phyloP scores from a whole-genome alignment of 1,140 invertebrate species.

The Dendroctonus valens region DNA sequence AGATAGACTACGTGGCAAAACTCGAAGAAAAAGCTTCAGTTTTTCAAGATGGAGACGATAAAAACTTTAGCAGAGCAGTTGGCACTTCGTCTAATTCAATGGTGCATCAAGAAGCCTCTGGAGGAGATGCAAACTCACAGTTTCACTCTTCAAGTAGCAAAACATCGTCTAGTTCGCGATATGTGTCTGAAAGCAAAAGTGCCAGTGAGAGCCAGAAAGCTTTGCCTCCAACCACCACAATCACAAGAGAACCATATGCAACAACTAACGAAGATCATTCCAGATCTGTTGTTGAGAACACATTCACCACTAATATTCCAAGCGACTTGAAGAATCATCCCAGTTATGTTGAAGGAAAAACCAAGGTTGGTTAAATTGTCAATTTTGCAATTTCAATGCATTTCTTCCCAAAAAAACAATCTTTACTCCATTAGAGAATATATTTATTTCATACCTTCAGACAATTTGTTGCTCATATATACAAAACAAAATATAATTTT shows the following conservation, averaged over 20 bases:
- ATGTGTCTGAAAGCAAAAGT: conserved; percentile 41
- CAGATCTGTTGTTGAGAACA: conserved; percentile 34
- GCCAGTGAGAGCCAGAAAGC: conserved; percentile 27
- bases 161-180: conserved; percentile 46
- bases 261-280: conserved; percentile 25
- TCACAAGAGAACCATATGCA: conserved; percentile 10
- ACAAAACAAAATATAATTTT: too few relatives aligned
- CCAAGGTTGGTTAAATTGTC: conserved; percentile 51
- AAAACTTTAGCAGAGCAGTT: conserved; percentile 59
- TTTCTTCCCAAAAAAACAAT: background rate
- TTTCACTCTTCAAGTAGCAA: conserved; percentile 53
- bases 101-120: conserved; percentile 60
- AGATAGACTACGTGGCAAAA: conserved; percentile 58
- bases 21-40: conserved; percentile 58
- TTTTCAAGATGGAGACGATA: conserved; percentile 62
- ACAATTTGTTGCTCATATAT: too few relatives aligned
- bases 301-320: conserved; percentile 40
- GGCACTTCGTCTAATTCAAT: conserved; percentile 58
- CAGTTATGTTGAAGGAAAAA: conserved; percentile 51
- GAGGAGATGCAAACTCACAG: conserved; percentile 55
- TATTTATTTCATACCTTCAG: background rate
- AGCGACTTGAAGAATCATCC: conserved; percentile 41
- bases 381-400: background rate
- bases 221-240: conserved; percentile 1
- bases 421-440: background rate